Evolutionary conservation across 2,113 vertebrate species (phyloP).

Genomic region (Atractosteus spatula): DNA sequence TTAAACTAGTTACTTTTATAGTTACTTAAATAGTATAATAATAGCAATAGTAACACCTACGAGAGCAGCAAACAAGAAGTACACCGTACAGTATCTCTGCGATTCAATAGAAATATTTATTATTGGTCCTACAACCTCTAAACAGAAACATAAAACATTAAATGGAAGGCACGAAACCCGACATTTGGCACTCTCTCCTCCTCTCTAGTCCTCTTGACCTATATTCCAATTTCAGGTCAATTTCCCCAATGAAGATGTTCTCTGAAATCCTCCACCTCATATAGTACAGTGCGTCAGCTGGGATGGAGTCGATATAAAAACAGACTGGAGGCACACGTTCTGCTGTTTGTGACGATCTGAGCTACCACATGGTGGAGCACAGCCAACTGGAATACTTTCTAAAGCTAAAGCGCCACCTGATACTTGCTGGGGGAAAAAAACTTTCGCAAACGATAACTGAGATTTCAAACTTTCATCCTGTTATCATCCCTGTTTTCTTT

Average conservation of each 20-base stretch:
- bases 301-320: slow-evolving; percentile 40
- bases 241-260: background rate
- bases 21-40: no score
- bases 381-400: slow-evolving; percentile 41
- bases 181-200: no score
- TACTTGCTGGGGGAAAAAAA: background rate
- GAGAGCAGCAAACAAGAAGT: no score
- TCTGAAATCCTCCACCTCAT: background rate
- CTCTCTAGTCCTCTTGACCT: background rate
- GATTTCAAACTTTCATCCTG: slow-evolving; percentile 12
- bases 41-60: no score
- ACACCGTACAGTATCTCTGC: no score
- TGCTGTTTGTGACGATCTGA: slow-evolving; percentile 8
- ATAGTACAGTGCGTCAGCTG: slow-evolving; percentile 10
- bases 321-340: slow-evolving; percentile 24
- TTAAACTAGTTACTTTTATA: no score
- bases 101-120: no score
- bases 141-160: no score
- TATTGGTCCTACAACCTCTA: no score
- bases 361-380: slow-evolving; percentile 57
- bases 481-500: slow-evolving; percentile 5
- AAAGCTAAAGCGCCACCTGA: no score
- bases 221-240: background rate
- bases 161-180: no score
- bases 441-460: background rate